Base-by-base conservation (phyloP, 1,140 invertebrate species). In the Lasioglossum albipes region DNA sequence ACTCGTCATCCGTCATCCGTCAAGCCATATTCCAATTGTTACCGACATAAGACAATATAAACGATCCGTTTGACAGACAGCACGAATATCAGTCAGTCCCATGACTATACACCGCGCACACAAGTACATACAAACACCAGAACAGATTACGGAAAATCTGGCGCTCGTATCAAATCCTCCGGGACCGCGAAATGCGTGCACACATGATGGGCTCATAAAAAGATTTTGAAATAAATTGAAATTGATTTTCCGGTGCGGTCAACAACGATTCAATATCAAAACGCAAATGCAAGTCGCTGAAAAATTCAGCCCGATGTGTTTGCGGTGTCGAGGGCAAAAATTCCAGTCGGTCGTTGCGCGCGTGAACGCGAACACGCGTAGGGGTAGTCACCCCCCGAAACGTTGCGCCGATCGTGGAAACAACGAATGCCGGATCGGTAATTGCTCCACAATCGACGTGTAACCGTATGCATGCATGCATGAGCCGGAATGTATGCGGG, bases 371-470 rank as follows among this genome's bases (percentile, higher is more conserved):
- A 27, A 27, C 27, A 27, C 27, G 27, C 42, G 18, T 5, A 16
- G 64, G 42, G 22, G 74, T 75, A 31, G 18, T 49, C 13, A 49
- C 45, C 74, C 74, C 52, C 2, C 7, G 79, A 52, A 52, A 71
- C 69, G 41, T 45, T 27, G 45, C 74, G 74, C 59, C 69, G 74
- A 74, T 75, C 67, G 79, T 42, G 70, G 61, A 57, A 72, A 72
- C 74, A 84, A 85, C 84, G 81, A 83, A 59, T 68, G 69, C 41
- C n/a, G 6, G 45, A 57, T 12, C 65, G 67, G 83, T 85, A 85
- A 85, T 85, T 75, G 69, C 64, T 80, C 73, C 45, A 71, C 75
- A 75, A 84, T 84, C 83, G 81, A 54, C 52, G 67, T 57, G 69
- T n/a, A 20, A 75, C 42, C 61, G 74, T 66, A 75, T 68, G 57